phyloP scores from a whole-genome alignment of 92 coral and sea anemone species.

The Actinernus sp. region DNA sequence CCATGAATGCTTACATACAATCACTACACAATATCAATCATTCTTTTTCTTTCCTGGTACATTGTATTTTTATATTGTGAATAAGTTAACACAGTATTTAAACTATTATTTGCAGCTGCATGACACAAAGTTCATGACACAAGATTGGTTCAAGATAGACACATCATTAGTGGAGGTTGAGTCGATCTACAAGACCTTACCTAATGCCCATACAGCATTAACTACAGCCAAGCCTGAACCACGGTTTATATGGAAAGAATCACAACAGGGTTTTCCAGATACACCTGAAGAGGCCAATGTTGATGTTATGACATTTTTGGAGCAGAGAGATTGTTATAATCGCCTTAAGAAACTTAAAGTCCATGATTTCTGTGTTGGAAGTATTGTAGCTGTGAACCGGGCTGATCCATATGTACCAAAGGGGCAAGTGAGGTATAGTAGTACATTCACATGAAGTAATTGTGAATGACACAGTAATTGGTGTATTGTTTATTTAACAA shows the following conservation, averaged over 20 bases:
- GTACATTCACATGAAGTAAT: too few species aligned
- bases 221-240: constrained; percentile 76
- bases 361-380: constrained; percentile 95
- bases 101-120: too few species aligned
- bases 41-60: too few species aligned
- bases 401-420: constrained; percentile 88
- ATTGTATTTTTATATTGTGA: too few species aligned
- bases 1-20: too few species aligned
- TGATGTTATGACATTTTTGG: constrained; percentile 91
- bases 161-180: constrained; percentile 76
- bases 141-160: constrained; percentile 53
- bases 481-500: too few species aligned
- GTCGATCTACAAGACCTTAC: constrained; percentile 88
- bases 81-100: too few species aligned
- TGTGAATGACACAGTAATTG: too few species aligned
- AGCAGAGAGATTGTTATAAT: constrained; percentile 90
- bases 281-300: constrained; percentile 89
- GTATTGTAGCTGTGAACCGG: constrained; percentile 93
- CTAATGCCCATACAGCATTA: constrained; percentile 86
- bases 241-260: constrained; percentile 95
- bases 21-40: too few species aligned
- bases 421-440: constrained; percentile 96
- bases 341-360: constrained; percentile 75
- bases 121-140: neutral
- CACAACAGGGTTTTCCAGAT: constrained; percentile 72